A percentile compares a stretch with the other conserved stretches of the same genome.
Evolutionary conservation across 1,140 invertebrate species (phyloP).

Genomic region (Drosophila bipectinata): DNA sequence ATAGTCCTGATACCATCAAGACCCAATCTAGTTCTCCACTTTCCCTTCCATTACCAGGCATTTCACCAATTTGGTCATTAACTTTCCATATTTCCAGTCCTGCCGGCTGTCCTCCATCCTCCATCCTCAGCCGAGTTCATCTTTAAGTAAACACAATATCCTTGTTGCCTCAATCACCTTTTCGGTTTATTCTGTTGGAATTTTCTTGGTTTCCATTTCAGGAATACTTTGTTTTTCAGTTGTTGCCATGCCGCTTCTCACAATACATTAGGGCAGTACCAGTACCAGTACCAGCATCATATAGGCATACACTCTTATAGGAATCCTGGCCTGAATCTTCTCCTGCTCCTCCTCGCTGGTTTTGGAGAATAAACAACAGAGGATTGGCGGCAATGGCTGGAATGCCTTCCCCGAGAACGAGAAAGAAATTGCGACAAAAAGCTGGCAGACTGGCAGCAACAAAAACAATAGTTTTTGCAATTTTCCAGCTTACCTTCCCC

Average conservation of each 20-base stretch:
- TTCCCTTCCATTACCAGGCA: too few species aligned
- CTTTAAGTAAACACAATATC: slow-evolving; percentile 42
- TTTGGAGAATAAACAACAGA: slow-evolving; percentile 24
- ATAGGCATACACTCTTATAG: slow-evolving; percentile 21
- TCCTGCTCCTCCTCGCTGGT: too few species aligned
- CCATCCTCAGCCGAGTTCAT: too few species aligned
- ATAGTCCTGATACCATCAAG: background rate
- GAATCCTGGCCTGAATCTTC: background rate
- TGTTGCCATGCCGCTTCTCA: background rate
- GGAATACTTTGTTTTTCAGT: slow-evolving; percentile 23
- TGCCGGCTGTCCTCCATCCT: too few species aligned
- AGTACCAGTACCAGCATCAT: slow-evolving; percentile 7
- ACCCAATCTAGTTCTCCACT: too few species aligned
- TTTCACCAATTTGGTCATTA: too few species aligned
- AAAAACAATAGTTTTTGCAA: slow-evolving; percentile 67
- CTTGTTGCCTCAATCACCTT: slow-evolving; percentile 16
- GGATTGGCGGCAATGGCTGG: slow-evolving; percentile 4
- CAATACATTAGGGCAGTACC: slow-evolving; percentile 43
- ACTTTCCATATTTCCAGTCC: too few species aligned
- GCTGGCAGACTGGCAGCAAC: slow-evolving; percentile 36
- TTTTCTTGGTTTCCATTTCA: slow-evolving; percentile 20
- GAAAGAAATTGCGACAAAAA: slow-evolving; percentile 56
- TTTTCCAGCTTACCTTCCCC: slow-evolving; percentile 49
- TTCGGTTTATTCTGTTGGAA: slow-evolving; percentile 9
- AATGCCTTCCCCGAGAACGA: background rate